Evolutionary conservation across 2,888 invertebrate species (phyloP), one percentile per base, ranked within the genome.

Genomic region (Antheraea assamensis): DNA sequence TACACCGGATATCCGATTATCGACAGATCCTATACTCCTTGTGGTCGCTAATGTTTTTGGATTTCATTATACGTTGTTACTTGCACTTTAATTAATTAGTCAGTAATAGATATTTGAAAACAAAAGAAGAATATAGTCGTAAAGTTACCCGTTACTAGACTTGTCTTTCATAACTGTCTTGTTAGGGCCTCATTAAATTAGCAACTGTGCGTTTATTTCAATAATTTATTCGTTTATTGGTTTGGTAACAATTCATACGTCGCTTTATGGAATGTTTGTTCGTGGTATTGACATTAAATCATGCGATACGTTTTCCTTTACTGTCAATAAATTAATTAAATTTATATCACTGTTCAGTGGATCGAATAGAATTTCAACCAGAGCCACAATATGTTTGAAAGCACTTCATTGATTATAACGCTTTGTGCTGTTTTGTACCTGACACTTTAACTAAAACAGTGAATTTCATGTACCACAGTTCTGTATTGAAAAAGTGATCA

Each of bases 291-390:
- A 4, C n/a, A 21, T n/a, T 55, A 55, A 55, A 55, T 55, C 55
- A n/a, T 5, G n/a, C 55, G 55, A 55, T 55, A 55, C 55, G n/a
- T 55, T 55, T 55, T n/a, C n/a, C 55, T 55, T 55, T 55, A 19
- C 55, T 55, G 55, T n/a, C 55, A 55, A 55, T n/a, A 55, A 55
- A 55, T n/a, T 55, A 55, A 55, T 55, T 55, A n/a, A 24, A 55
- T 55, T 55, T n/a, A 55, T 55, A 55, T 21, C n/a, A 8, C 24
- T 55, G 55, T 55, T 55, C 24, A n/a, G 21, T n/a, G 21, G n/a
- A n/a, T n/a, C 55, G 10, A 55, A 55, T 55, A n/a, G 7, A 55
- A 24, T 55, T 55, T 55, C 55, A 55, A 55, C n/a, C 55, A 5
- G n/a, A 55, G n/a, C 55, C n/a, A 55, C 2, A 7, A 4, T n/a